These are phyloP conservation scores for Plebejus argus DNA, from an alignment of 2,888 invertebrate genomes.

Conservation along the genomic window DNA sequence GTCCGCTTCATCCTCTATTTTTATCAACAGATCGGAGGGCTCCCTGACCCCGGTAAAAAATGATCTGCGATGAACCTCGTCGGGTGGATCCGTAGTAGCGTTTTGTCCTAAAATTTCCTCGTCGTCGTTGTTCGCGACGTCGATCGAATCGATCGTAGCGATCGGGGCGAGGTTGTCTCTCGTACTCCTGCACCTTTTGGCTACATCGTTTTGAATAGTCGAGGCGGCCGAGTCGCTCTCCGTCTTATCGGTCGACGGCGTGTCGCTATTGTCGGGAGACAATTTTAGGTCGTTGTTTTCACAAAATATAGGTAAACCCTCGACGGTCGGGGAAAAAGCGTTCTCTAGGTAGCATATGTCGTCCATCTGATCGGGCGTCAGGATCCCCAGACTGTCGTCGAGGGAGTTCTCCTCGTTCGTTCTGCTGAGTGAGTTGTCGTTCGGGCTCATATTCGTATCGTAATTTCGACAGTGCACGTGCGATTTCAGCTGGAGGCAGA, in stretches of 20 bases:
- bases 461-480: conserved; percentile 60
- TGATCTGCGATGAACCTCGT: conserved; percentile 39
- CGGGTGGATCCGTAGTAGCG: conserved; percentile 43
- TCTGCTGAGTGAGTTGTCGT: conserved; percentile 70
- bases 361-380: conserved; percentile 95
- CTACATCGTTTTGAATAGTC: conserved; percentile 71
- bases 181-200: conserved; percentile 45
- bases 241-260: conserved; percentile 81
- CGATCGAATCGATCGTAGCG: conserved; percentile 54
- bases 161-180: conserved; percentile 56
- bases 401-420: conserved; percentile 89
- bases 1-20: conserved; percentile 42
- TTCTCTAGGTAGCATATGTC: conserved; percentile 83
- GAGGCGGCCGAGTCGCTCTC: conserved; percentile 77
- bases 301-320: conserved; percentile 80
- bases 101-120: conserved; percentile 41
- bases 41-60: conserved; percentile 38
- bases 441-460: conserved; percentile 70
- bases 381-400: conserved; percentile 92
- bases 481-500: conserved; percentile 70
- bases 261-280: conserved; percentile 75
- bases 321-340: conserved; percentile 84
- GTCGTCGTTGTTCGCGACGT: conserved; percentile 54
- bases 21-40: conserved; percentile 35
- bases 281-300: conserved; percentile 67